Evolutionary conservation across 35 echinoderm and acorn worm genomes (phyloP).

Genomic region (Apostichopus californicus): DNA sequence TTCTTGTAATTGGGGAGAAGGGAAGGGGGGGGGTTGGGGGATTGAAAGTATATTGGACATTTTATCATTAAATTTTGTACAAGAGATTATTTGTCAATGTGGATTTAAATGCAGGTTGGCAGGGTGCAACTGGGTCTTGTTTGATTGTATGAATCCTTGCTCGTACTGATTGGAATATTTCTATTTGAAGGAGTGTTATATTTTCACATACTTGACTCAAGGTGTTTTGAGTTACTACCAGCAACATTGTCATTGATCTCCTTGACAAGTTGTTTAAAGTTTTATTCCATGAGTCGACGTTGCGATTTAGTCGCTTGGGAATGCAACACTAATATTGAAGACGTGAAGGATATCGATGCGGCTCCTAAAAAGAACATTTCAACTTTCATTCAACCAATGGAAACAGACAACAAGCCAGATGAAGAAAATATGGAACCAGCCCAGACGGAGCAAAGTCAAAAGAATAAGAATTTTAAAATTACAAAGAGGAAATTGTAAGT

Average conservation of each 20-base stretch:
- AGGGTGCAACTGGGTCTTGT: too few relatives aligned
- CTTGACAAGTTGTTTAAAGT: slow-evolving; percentile 34
- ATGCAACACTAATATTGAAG: slow-evolving; percentile 78
- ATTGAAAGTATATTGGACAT: too few relatives aligned
- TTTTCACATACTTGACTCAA: too few relatives aligned
- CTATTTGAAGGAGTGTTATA: too few relatives aligned
- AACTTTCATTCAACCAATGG: slow-evolving; percentile 31
- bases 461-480: slow-evolving; percentile 72
- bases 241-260: background rate
- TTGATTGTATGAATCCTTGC: too few relatives aligned
- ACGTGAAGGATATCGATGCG: slow-evolving; percentile 43
- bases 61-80: too few relatives aligned
- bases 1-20: too few relatives aligned
- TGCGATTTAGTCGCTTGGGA: slow-evolving; percentile 88
- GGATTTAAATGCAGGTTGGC: too few relatives aligned
- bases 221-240: too few relatives aligned
- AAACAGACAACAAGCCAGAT: slow-evolving; percentile 18
- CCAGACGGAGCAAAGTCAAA: slow-evolving; percentile 35
- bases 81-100: too few relatives aligned
- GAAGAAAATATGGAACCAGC: background rate
- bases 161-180: too few relatives aligned
- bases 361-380: slow-evolving; percentile 11
- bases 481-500: slow-evolving; percentile 50
- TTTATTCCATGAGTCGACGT: slow-evolving; percentile 77
- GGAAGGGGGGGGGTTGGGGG: too few relatives aligned